phyloP scores from a whole-genome alignment of 2,888 invertebrate species.

The Latrodectus hesperus region DNA sequence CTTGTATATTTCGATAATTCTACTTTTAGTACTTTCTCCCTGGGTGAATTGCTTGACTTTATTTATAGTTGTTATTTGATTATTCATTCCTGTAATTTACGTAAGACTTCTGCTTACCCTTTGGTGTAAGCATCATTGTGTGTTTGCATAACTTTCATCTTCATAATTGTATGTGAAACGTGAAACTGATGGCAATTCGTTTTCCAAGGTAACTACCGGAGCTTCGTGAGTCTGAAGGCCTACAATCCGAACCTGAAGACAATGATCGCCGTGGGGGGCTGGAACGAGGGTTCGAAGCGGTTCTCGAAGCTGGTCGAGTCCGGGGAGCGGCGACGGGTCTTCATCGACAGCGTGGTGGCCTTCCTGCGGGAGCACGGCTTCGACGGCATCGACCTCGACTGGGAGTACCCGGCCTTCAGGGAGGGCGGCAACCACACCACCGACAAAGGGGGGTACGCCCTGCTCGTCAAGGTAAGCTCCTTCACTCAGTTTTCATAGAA shows the following conservation, averaged over 20 bases:
- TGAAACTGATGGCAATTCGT: background rate
- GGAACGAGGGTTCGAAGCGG: constrained; percentile 91
- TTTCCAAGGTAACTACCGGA: constrained; percentile 89
- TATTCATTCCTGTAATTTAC: too few relatives aligned
- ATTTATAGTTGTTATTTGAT: too few relatives aligned
- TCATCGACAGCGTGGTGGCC: constrained; percentile 77
- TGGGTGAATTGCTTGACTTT: too few relatives aligned
- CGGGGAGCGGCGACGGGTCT: constrained; percentile 84
- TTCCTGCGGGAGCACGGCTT: constrained; percentile 93
- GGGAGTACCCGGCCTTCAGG: constrained; percentile 83
- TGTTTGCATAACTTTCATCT: too few relatives aligned
- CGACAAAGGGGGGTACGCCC: constrained; percentile 90
- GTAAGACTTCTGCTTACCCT: too few relatives aligned
- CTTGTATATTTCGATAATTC: too few relatives aligned
- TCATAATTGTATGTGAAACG: too few relatives aligned
- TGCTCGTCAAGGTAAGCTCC: constrained; percentile 82
- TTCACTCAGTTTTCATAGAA: too few relatives aligned
- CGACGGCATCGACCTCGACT: constrained; percentile 93
- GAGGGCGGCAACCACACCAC: constrained; percentile 83
- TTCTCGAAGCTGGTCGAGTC: constrained; percentile 93
- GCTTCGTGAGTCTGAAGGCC: constrained; percentile 93
- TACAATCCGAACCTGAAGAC: constrained; percentile 94
- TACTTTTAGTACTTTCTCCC: too few relatives aligned
- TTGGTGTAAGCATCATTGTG: too few relatives aligned
- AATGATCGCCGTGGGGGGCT: constrained; percentile 92